These are phyloP conservation scores for Prionace glauca DNA, from an alignment of 2,797 vertebrate species.

Conservation along the genomic window DNA sequence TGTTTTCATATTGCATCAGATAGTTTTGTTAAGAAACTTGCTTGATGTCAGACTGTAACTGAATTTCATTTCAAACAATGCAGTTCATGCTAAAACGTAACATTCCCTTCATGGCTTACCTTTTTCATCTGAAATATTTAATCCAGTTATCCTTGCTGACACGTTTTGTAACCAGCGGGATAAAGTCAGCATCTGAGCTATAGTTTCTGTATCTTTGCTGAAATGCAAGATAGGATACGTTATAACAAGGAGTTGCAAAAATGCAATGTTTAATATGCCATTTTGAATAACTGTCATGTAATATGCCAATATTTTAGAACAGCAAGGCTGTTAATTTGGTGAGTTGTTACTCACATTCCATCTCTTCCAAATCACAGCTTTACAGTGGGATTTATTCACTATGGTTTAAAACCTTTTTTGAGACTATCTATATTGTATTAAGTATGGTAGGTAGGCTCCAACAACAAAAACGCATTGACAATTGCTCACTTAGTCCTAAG, in stretches of 20 bases:
- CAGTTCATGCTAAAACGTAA: background rate
- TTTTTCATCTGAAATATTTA: conserved; percentile 54
- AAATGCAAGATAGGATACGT: conserved; percentile 39
- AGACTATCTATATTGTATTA: background rate
- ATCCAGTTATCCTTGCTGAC: conserved; percentile 70
- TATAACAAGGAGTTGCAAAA: background rate
- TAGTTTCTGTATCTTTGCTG: conserved; percentile 84
- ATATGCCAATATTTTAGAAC: background rate
- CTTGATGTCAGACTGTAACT: background rate
- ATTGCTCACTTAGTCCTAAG: background rate
- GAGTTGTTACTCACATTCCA: background rate
- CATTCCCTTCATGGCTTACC: conserved; percentile 49
- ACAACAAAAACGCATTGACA: background rate
- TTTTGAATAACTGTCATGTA: background rate
- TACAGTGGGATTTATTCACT: background rate
- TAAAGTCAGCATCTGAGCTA: conserved; percentile 79
- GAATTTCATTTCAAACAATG: background rate
- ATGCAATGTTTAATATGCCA: no score
- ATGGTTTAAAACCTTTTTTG: background rate
- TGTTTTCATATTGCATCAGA: background rate
- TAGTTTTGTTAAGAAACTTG: background rate
- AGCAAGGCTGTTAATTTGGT: background rate
- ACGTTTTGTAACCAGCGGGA: conserved; percentile 84
- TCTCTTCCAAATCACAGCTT: background rate
- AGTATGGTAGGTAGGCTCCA: background rate